Evolutionary conservation across 2,888 invertebrate genomes (phyloP).

Genomic region (Caenorhabditis sp.): DNA sequence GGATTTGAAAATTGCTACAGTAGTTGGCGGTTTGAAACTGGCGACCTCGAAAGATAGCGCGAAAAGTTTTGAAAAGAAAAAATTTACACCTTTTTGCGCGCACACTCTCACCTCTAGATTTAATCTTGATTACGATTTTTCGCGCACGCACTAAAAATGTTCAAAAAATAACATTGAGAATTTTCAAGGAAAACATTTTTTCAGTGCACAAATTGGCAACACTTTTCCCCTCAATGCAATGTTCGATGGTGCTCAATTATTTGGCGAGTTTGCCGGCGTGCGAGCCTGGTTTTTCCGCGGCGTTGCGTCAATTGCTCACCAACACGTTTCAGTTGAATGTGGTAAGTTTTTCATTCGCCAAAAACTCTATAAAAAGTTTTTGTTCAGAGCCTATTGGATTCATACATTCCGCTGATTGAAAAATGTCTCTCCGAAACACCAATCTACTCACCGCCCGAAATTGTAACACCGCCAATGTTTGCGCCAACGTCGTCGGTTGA

Average conservation of each 20-base stretch:
- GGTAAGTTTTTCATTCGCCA: conserved; percentile 9
- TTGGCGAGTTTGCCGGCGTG: conserved; percentile 7
- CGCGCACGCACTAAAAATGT: not conserved
- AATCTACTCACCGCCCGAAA: conserved; percentile 11
- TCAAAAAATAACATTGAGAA: not conserved
- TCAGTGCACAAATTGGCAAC: conserved; percentile 50
- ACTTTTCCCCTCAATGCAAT: conserved; percentile 50
- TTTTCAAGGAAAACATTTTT: no score
- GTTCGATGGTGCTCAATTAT: conserved; percentile 42
- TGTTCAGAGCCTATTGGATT: conserved; percentile 27
- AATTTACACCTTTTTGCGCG: conserved; percentile 2
- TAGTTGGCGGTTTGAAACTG: not conserved
- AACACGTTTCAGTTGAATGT: conserved; percentile 32
- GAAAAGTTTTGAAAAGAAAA: not conserved
- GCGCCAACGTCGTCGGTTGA: not conserved
- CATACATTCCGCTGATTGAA: conserved; percentile 32
- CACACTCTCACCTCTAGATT: not conserved
- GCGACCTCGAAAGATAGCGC: no score
- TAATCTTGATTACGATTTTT: not conserved
- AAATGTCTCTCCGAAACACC: conserved; percentile 15
- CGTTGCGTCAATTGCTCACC: conserved; percentile 14
- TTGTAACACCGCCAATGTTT: conserved; percentile 3
- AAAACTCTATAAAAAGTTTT: no score
- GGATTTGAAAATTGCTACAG: not conserved
- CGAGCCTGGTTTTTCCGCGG: not conserved